Base-by-base conservation (phyloP, 2,797 vertebrate genomes). In the Cyprinodon diabolis region DNA sequence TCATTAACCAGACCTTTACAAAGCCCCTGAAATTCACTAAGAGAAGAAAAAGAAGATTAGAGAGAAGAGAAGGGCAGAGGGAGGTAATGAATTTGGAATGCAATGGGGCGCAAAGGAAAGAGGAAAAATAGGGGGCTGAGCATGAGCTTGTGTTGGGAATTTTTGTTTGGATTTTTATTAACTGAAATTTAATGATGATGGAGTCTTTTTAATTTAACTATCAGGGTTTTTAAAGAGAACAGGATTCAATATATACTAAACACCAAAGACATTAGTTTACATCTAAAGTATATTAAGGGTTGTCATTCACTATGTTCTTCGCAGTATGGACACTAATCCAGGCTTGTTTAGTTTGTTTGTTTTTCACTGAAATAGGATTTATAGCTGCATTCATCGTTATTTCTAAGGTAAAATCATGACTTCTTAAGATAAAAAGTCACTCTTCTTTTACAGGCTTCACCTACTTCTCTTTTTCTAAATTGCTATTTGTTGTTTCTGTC, bases 1-100 rank as follows among this genome's bases (percentile, higher is more conserved):
- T 87, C 85, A 86, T 77, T 79, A 86, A 72, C 60, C 8, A 11
- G 78, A 82, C 75, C 79, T 86, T 90, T 81, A 83, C 73, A 23
- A 35, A 74, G 86, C 75, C 87, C 84, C 79, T 85, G 85, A 87
- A 87, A 86, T 68, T 72, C 3, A 2, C 72, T 21, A 58, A 25
- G 60, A 76, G 52, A 68, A 55, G 56, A 47, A 78, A 35, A 5
- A 55, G 67, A 63, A 51, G 69, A 65, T 10, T 68, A 17, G 60
- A 37, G 57, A 62, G 54, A 63, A 68, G 60, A 51, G 30, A 49
- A 40, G 55, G 66, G 37, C n/a, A 48, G 68, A 66, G 6, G 19
- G 25, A 78, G 51, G 65, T 76, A 72, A 83, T 51, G 67, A 35
- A 21, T 11, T 51, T 65, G 66, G 49, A 13, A 67, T 77, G 43